Conservation (phyloP, 2,797 vertebrate genomes). For the Microhierax caerulescens region DNA sequence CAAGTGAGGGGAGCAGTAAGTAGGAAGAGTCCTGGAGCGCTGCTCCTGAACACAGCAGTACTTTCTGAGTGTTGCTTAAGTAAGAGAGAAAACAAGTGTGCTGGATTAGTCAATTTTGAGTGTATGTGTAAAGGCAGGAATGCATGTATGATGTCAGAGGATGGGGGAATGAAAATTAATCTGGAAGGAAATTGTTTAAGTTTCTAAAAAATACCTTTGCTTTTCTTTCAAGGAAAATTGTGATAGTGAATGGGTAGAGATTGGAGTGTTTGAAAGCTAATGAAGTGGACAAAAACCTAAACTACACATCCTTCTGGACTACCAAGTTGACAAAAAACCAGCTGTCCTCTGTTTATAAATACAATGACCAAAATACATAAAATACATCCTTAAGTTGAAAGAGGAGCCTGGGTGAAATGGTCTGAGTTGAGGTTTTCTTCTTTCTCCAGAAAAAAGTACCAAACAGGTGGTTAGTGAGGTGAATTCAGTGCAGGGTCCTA, state of each 20-base stretch:
- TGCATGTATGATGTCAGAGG: background rate
- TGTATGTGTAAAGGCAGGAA: background rate
- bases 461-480: background rate
- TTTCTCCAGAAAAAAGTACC: background rate
- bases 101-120: background rate
- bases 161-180: background rate
- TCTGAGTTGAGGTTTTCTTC: background rate
- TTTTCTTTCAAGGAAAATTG: background rate
- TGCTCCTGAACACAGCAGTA: background rate
- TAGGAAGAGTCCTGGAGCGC: background rate
- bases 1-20: background rate
- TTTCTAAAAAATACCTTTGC: background rate
- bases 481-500: background rate
- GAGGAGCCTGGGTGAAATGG: background rate
- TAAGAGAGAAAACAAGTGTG: background rate
- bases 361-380: background rate
- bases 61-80: slow-evolving; percentile 8
- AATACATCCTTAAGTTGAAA: background rate
- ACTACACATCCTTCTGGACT: background rate
- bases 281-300: background rate
- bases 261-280: background rate
- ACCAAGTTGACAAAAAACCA: background rate
- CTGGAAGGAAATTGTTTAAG: background rate
- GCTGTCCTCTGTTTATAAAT: slow-evolving; percentile 1
- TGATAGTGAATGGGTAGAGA: background rate